Evolutionary conservation across 2,888 invertebrate species (phyloP), one percentile per base, ranked within the genome.

Genomic region (Sclerodermus sp.): DNA sequence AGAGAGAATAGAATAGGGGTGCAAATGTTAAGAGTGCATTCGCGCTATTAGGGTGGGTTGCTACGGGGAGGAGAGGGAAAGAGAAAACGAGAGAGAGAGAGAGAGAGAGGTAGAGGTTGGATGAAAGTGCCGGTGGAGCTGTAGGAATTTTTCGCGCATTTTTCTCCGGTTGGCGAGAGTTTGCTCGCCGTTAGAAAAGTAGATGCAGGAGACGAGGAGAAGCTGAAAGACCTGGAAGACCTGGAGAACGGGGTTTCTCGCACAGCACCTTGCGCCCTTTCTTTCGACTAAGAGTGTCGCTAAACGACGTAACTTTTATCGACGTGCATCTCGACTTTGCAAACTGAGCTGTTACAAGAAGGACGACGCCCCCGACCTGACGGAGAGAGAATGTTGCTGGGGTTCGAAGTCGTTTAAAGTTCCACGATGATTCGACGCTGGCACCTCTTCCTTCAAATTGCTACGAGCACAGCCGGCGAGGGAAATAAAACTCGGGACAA

Each of bases 281-380:
- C 41, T 30, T 42, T 49, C 51, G 15, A 38, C 45, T 47, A 47
- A 45, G 54, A 63, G 57, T 41, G 50, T 48, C 42, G 53, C 51
- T 58, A 58, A 64, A 64, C 56, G 60, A 62, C 49, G 53, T 57
- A 64, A 60, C 64, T 64, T 64, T 64, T 64, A 64, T 62, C 60
- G 55, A 44, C 48, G 51, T 43, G 47, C 60, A 57, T 60, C 59
- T 48, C 51, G 53, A 59, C 54, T 59, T 58, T 50, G 55, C 59
- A 55, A 64, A 60, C 57, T 57, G 55, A 58, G 56, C 52, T 58
- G 52, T 57, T 54, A 55, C 53, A 40, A 46, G 39, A 41, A 8
- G 48, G 49, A 47, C 42, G 46, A n/a, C n/a, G n/a, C n/a, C n/a
- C n/a, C n/a, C n/a, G n/a, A n/a, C n/a, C n/a, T n/a, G n/a, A 31